Evolutionary conservation across 2,113 vertebrate species (phyloP).

Genomic region (Nycticryphes semicollaris): DNA sequence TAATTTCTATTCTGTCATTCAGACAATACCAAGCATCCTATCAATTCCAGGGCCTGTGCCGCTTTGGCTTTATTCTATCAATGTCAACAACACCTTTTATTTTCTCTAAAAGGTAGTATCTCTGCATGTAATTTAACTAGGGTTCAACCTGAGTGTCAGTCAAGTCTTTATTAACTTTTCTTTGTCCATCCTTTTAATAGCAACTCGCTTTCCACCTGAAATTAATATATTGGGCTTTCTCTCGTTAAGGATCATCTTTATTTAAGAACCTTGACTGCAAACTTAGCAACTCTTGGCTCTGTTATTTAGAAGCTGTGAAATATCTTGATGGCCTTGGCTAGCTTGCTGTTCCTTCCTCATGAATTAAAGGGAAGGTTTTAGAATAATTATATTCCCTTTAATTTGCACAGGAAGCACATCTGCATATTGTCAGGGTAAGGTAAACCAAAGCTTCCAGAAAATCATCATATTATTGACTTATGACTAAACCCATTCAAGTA

Average conservation of each 20-base stretch:
- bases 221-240: background rate
- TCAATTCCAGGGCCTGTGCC: background rate
- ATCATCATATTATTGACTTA: background rate
- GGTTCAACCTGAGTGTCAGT: background rate
- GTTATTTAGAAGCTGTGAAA: background rate
- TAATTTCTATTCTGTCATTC: background rate
- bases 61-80: background rate
- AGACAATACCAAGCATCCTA: background rate
- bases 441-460: background rate
- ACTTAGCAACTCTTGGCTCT: background rate
- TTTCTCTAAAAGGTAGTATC: background rate
- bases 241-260: background rate
- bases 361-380: background rate
- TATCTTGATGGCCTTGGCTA: background rate
- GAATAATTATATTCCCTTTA: background rate
- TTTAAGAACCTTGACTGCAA: background rate
- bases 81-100: background rate
- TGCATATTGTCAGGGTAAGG: background rate
- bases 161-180: background rate
- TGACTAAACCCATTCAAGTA: background rate
- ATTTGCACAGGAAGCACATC: background rate
- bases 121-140: background rate
- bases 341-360: background rate
- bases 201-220: background rate
- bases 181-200: background rate